Conservation (phyloP, 1,140 invertebrate species). For the Babylonia areolata region DNA sequence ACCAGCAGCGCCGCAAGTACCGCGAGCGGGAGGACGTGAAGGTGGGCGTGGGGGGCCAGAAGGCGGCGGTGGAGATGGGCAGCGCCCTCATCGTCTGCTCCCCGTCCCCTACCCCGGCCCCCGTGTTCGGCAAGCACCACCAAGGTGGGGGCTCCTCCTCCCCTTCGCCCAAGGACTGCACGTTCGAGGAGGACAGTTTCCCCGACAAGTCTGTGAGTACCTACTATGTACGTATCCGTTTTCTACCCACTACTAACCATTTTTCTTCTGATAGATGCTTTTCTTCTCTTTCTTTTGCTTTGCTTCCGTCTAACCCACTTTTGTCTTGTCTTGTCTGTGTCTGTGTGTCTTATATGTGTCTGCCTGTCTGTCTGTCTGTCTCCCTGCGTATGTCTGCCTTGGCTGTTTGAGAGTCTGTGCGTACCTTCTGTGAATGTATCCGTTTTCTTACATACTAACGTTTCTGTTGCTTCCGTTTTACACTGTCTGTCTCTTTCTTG, state of each 20-base stretch:
- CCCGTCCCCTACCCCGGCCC: conserved; percentile 14
- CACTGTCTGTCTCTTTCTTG: too few relatives aligned
- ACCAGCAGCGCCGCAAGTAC: conserved; percentile 45
- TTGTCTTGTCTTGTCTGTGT: background rate
- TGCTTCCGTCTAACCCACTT: too few relatives aligned
- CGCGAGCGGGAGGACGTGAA: background rate
- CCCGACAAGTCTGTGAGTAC: conserved; percentile 50
- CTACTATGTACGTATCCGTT: conserved; percentile 34
- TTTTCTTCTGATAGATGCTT: background rate
- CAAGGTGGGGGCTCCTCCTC: background rate
- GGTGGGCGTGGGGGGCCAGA: conserved; percentile 26
- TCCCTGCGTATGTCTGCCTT: background rate
- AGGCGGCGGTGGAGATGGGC: conserved; percentile 29
- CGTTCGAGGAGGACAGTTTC: conserved; percentile 45
- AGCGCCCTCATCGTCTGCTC: conserved; percentile 48
- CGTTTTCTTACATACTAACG: too few relatives aligned
- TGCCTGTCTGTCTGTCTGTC: background rate
- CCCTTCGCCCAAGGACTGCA: conserved; percentile 26
- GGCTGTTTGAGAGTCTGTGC: background rate
- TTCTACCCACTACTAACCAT: conserved; percentile 2
- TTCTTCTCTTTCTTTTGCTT: background rate
- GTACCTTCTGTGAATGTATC: too few relatives aligned
- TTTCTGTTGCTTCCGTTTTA: too few relatives aligned
- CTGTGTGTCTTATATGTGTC: background rate
- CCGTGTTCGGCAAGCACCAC: conserved; percentile 21